Conservation (phyloP, 2,888 invertebrate genomes). For the Oscheius sp. region DNA sequence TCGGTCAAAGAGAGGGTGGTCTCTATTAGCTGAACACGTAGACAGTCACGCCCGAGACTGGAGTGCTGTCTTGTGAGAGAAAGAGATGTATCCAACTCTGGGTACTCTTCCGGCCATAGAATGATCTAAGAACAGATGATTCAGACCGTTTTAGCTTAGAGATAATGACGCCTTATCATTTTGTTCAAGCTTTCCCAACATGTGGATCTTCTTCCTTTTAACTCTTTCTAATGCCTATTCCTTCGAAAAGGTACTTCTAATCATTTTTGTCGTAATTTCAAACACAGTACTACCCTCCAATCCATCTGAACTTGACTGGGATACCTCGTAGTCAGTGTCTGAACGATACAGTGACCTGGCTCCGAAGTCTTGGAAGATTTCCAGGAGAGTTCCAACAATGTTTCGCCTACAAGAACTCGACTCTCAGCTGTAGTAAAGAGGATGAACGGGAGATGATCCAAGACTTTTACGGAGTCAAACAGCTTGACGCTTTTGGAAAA, state of each 20-base stretch:
- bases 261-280: too few relatives aligned
- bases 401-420: background rate
- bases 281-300: too few relatives aligned
- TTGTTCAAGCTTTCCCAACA: too few relatives aligned
- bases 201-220: too few relatives aligned
- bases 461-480: conserved; percentile 24
- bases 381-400: background rate
- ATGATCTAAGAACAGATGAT: too few relatives aligned
- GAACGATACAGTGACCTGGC: conserved; percentile 9
- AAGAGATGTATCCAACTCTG: too few relatives aligned
- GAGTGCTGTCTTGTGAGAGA: background rate
- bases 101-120: too few relatives aligned
- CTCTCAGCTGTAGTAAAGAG: background rate
- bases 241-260: too few relatives aligned
- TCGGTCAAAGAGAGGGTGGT: conserved; percentile 12
- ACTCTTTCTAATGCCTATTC: too few relatives aligned
- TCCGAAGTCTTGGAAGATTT: background rate
- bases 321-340: background rate
- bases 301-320: background rate
- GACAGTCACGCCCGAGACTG: conserved; percentile 26
- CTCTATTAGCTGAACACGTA: conserved; percentile 31
- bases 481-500: conserved; percentile 19
- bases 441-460: background rate
- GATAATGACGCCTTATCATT: too few relatives aligned
- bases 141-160: too few relatives aligned